Base-by-base conservation (phyloP, 2,797 vertebrate species). In the Iguana delicatissima region DNA sequence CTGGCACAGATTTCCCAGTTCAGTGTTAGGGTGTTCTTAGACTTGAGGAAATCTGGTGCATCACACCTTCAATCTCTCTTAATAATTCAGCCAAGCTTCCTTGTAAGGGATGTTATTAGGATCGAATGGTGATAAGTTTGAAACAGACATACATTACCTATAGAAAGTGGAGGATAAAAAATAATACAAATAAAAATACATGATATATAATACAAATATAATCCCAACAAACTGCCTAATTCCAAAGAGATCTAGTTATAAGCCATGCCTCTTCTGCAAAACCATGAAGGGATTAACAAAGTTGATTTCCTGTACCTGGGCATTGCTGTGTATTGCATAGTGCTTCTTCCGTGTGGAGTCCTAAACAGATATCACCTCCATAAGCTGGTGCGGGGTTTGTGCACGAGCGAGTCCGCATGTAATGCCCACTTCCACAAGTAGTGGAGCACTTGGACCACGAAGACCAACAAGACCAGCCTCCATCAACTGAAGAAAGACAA, bases 391-490 rank as follows among this genome's bases (percentile, higher is more conserved):
- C 97, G 0, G 99, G 99, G 96, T 98, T 99, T 46, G 97, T 98
- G 96, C 99, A 99, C 0, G 98, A 99, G 50, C 99, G 98, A 0
- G 99, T 99, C 92, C 99, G 98, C 98, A 98, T 99, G 95, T 98
- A 99, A 96, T 99, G 99, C 26, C 99, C 99, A 46, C 99, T 98
- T 35, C 98, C 99, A n/a, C 99, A 99, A 0, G 98, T 99, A 29
- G 99, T 98, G 0, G 99, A 99, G 95, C 99, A 99, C 96, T 98
- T 98, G 3, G 99, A 99, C 99, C 99, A 99, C 6, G 98, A 97
- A 0, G 99, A 99, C 99, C 99, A 99, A 94, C 99, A 99, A 0
- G 99, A 99, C 99, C 99, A 99, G 91, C 98, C 96, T 67, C 99
- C 99, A 12, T 99, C 99, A 98, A 99, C 99, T 99, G 95, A 32